Conservation (phyloP, 2,113 vertebrate genomes). For the Tursiops truncatus region DNA sequence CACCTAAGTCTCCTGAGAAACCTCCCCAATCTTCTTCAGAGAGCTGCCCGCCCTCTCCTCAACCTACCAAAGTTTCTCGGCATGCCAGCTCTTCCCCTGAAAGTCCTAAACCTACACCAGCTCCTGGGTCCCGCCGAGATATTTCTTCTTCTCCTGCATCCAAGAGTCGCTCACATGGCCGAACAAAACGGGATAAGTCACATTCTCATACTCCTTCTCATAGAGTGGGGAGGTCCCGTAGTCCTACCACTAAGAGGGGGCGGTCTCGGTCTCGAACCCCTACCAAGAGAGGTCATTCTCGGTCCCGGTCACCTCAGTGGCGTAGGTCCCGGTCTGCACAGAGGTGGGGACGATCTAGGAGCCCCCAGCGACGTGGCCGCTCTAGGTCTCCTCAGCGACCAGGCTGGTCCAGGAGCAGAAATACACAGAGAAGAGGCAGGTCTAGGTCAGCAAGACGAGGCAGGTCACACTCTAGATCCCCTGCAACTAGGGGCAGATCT, state of each 20-base stretch:
- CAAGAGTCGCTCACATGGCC: constrained; percentile 72
- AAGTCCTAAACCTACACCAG: constrained; percentile 64
- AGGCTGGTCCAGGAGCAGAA: constrained; percentile 78
- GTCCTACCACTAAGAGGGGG: constrained; percentile 69
- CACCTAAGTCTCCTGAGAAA: constrained; percentile 77
- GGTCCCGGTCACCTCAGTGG: constrained; percentile 80
- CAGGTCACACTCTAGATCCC: constrained; percentile 73
- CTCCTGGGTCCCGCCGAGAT: constrained; percentile 65
- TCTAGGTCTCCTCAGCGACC: constrained; percentile 74
- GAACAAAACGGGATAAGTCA: constrained; percentile 72
- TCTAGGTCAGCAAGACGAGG: constrained; percentile 76
- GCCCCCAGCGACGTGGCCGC: constrained; percentile 74
- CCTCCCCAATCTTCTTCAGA: constrained; percentile 69
- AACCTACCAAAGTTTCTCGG: constrained; percentile 73
- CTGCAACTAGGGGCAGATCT: constrained; percentile 73
- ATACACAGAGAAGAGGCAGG: constrained; percentile 78
- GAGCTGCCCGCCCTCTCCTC: constrained; percentile 73
- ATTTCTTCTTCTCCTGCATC: constrained; percentile 74
- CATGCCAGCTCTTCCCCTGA: constrained; percentile 77
- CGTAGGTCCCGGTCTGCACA: constrained; percentile 77
- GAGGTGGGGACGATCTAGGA: constrained; percentile 77
- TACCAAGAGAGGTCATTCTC: constrained; percentile 74
- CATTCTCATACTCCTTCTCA: constrained; percentile 72
- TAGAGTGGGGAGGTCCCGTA: constrained; percentile 74
- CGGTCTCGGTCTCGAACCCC: constrained; percentile 75